Base-by-base conservation (phyloP, 2,888 invertebrate species). In the Pimpla rufipes region DNA sequence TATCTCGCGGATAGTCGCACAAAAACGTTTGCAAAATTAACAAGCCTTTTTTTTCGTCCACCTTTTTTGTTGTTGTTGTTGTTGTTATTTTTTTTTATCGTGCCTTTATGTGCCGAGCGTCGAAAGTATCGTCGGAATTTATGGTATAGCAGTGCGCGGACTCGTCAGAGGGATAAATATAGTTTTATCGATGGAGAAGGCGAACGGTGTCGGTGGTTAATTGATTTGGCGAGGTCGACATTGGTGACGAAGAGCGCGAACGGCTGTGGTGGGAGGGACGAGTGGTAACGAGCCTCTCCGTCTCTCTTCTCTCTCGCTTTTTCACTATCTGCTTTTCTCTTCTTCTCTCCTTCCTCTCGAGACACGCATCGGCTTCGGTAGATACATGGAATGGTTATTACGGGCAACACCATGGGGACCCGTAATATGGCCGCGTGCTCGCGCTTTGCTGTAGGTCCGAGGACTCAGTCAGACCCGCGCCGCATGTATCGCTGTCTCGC, bases 401-500 rank as follows among this genome's bases (percentile, higher is more conserved):
- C 90, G 90, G 89, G 90, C 90, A 91, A 91, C 91, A 90, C 92
- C 90, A 90, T 89, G 87, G 91, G 90, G 90, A 91, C 90, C 84
- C 90, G 86, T 91, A 90, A 91, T 89, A 89, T 86, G 87, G 87
- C 85, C 86, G 84, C 79, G 45, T 80, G 80, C 66, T 73, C 77
- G 59, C 52, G 85, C 91, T 87, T 89, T 91, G 92, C 92, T 92
- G 92, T 92, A 91, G 92, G 92, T 92, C 92, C 87, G 80, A 68
- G 47, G 73, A 80, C 79, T 64, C 68, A 62, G 76, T 55, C 79
- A 57, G 77, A 83, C 86, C 86, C 86, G 78, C 85, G 75, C 85
- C 67, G 57, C 52, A 79, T n/a, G 79, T 76, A 73, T 84, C 83
- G 81, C 79, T 81, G 42, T 71, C 75, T 71, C 47, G 66, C 37